Evolutionary conservation across 2,888 invertebrate species (phyloP), one percentile per base, ranked within the genome.

Genomic region (Alitta virens): DNA sequence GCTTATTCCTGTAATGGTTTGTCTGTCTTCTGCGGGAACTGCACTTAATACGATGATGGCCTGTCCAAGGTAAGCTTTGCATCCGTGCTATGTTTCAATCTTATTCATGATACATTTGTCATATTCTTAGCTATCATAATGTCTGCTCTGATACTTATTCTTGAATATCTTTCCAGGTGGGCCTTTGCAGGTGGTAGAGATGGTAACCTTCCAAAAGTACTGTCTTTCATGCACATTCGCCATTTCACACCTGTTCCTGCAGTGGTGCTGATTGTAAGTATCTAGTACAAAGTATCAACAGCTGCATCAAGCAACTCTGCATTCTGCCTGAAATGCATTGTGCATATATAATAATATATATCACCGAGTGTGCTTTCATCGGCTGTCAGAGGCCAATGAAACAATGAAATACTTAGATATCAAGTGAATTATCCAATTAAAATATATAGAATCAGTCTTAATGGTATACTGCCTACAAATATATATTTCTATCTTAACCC

Each of bases 161-260:
- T n/a, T n/a, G n/a, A 7, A 16, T 46, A 21, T 50, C 52, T n/a
- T 63, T 67, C 5, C 62, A 74, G 74, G 55, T 61, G 71, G 62
- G 66, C 64, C 33, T 72, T 68, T 59, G 71, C 67, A 23, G 74
- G 72, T 9, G 72, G 72, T 0, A 62, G 71, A 50, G 72, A 72
- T 42, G 68, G 69, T 0, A 70, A 72, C 56, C 70, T 74, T 51
- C 74, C 71, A 24, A 33, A 63, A 33, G 54, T 65, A 9, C 58
- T 71, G 23, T 71, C 71, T 18, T 68, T 58, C 40, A 62, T 71
- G 12, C 68, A 69, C 50, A 23, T 63, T 21, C 60, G 46, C 18
- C 50, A 63, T 27, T 55, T 66, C n/a, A 72, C 70, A 9, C 74
- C 74, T 9, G 63, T 72, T 14, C 71, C 71, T 3, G 70, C 74